These are phyloP conservation scores for Phylloscopus trochiloides DNA, from an alignment of 2,113 vertebrate species.

Conservation along the genomic window DNA sequence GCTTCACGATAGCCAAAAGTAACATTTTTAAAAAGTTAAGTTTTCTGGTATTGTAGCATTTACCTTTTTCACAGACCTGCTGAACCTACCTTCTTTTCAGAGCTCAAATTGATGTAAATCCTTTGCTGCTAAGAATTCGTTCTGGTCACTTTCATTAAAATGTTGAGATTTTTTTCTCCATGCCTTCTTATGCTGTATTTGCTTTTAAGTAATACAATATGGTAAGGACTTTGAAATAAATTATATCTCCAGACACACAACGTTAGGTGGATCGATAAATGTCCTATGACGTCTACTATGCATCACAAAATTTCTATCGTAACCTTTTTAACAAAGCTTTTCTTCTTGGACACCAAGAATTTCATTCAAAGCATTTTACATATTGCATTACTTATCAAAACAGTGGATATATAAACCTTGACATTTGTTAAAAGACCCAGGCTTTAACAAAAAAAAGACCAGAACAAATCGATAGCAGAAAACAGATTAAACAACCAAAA, in stretches of 20 bases:
- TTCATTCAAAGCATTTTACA: constrained; percentile 74
- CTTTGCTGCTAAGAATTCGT: constrained; percentile 77
- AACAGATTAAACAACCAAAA: constrained; percentile 68
- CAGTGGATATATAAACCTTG: constrained; percentile 71
- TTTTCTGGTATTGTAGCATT: background rate
- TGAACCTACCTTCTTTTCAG: constrained; percentile 45
- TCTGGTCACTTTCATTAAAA: constrained; percentile 79
- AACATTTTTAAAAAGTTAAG: background rate
- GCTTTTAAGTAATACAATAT: constrained; percentile 77
- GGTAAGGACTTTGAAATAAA: constrained; percentile 70
- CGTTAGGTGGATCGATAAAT: constrained; percentile 60
- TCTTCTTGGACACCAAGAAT: constrained; percentile 68
- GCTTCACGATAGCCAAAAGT: background rate
- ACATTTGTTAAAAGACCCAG: constrained; percentile 74
- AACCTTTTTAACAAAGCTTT: constrained; percentile 69
- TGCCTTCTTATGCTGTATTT: constrained; percentile 66
- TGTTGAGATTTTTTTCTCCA: constrained; percentile 48
- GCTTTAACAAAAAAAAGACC: constrained; percentile 71
- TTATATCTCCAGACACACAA: constrained; percentile 62
- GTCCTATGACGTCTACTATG: constrained; percentile 70
- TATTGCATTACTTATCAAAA: constrained; percentile 81
- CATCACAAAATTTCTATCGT: constrained; percentile 71
- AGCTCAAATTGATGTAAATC: constrained; percentile 65
- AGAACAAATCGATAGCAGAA: constrained; percentile 79
- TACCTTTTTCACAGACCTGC: constrained; percentile 1